phyloP scores from a whole-genome alignment of 2,797 vertebrate species.

The Peromyscus nudipes region DNA sequence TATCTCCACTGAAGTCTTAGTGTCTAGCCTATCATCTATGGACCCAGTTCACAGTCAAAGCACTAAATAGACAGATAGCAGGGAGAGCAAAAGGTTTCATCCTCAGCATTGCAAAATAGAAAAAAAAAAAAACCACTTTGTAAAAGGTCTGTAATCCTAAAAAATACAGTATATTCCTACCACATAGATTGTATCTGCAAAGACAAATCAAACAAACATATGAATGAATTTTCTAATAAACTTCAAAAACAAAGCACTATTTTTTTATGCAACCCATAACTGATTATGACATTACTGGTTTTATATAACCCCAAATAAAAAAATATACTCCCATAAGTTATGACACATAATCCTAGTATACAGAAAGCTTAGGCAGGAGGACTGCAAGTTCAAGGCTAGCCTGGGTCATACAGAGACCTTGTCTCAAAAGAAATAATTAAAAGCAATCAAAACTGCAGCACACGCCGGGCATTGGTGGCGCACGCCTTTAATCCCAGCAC shows the following conservation, averaged over 20 bases:
- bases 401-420: background rate
- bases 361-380: background rate
- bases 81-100: slow-evolving; percentile 3
- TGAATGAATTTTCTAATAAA: background rate
- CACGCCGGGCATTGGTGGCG: background rate
- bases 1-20: background rate
- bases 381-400: background rate
- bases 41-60: background rate
- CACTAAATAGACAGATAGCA: background rate
- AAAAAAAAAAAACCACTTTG: background rate
- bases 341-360: background rate
- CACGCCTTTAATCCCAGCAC: no score
- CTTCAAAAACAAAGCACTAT: background rate
- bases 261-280: slow-evolving; percentile 37
- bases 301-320: background rate
- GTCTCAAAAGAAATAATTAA: background rate
- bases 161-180: background rate
- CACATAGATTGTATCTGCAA: background rate
- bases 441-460: background rate
- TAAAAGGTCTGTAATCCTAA: background rate
- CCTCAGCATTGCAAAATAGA: background rate
- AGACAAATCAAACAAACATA: background rate
- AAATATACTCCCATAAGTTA: background rate
- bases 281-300: slow-evolving; percentile 17
- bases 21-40: background rate